These are phyloP conservation scores for Pseudolaguvia tuberculata DNA, from an alignment of 2,113 vertebrate species.

Conservation along the genomic window DNA sequence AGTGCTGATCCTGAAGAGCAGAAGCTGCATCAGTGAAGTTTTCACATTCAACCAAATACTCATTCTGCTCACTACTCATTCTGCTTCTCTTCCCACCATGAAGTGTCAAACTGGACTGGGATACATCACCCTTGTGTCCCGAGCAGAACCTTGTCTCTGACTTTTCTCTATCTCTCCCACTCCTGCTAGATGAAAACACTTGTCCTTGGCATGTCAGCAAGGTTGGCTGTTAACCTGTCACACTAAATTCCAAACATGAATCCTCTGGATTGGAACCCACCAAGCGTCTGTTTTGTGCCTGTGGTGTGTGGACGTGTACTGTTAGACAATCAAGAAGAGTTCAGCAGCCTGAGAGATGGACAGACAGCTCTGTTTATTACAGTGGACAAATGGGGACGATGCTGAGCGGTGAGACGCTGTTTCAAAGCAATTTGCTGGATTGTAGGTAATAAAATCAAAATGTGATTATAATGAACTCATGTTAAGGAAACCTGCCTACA, in stretches of 20 bases:
- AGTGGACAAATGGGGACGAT: too few species aligned
- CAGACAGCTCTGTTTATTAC: not conserved
- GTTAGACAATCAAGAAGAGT: not conserved
- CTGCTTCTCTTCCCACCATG: not conserved
- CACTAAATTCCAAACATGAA: conserved; percentile 20
- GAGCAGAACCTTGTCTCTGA: not conserved
- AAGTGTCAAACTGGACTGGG: not conserved
- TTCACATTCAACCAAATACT: not conserved
- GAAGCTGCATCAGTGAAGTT: conserved; percentile 14
- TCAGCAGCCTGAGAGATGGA: not conserved
- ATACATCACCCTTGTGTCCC: not conserved
- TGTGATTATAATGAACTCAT: conserved; percentile 59
- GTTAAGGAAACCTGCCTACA: conserved; percentile 59
- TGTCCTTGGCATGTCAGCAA: conserved; percentile 40
- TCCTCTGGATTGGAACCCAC: conserved; percentile 7
- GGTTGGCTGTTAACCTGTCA: conserved; percentile 25
- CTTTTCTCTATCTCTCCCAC: not conserved
- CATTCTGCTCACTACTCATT: not conserved
- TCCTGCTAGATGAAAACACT: not conserved
- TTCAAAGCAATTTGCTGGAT: conserved; percentile 48
- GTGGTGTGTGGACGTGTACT: not conserved
- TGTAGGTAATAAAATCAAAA: conserved; percentile 44
- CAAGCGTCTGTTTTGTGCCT: not conserved
- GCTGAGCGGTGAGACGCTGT: not conserved
- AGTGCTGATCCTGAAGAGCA: conserved; percentile 3